Evolutionary conservation across 2,113 vertebrate species (phyloP).

Genomic region (Casuarius casuarius): DNA sequence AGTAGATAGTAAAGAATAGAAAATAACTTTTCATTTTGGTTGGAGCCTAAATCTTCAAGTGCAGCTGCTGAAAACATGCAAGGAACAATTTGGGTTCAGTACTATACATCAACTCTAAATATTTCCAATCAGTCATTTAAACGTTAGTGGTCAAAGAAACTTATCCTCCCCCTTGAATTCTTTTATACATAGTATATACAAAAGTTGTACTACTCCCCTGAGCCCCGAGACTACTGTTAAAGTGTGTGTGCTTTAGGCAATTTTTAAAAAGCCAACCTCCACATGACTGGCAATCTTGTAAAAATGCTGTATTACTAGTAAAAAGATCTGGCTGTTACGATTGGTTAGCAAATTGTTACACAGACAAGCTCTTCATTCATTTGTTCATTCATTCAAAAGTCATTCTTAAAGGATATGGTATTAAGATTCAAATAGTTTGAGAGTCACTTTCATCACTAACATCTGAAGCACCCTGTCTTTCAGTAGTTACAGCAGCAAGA

Average conservation of each 20-base stretch:
- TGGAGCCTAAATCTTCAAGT: conserved; percentile 29
- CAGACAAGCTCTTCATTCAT: conserved; percentile 62
- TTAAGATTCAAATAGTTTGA: conserved; percentile 56
- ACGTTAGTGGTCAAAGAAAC: conserved; percentile 34
- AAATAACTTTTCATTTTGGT: conserved; percentile 43
- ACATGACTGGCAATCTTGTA: conserved; percentile 25
- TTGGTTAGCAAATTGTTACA: conserved; percentile 46
- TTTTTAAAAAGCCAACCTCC: conserved; percentile 50
- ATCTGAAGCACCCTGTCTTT: conserved; percentile 76
- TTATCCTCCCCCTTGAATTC: conserved; percentile 2
- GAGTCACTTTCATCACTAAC: conserved; percentile 90
- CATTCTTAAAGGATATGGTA: conserved; percentile 34
- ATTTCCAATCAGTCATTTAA: conserved; percentile 29
- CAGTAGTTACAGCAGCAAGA: conserved; percentile 72
- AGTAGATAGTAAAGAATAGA: conserved; percentile 62
- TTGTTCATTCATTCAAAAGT: conserved; percentile 60
- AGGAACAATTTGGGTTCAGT: conserved; percentile 40
- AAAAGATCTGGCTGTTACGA: conserved; percentile 52
- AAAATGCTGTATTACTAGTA: conserved; percentile 53
- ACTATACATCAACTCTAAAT: neutral
- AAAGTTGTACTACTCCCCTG: conserved; percentile 46
- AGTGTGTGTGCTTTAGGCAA: conserved; percentile 56
- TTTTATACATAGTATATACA: conserved; percentile 73
- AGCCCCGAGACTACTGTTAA: conserved; percentile 64
- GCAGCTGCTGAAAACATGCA: conserved; percentile 69